Evolutionary conservation across 2,888 invertebrate genomes (phyloP).

Genomic region (Epicampocera succincta): DNA sequence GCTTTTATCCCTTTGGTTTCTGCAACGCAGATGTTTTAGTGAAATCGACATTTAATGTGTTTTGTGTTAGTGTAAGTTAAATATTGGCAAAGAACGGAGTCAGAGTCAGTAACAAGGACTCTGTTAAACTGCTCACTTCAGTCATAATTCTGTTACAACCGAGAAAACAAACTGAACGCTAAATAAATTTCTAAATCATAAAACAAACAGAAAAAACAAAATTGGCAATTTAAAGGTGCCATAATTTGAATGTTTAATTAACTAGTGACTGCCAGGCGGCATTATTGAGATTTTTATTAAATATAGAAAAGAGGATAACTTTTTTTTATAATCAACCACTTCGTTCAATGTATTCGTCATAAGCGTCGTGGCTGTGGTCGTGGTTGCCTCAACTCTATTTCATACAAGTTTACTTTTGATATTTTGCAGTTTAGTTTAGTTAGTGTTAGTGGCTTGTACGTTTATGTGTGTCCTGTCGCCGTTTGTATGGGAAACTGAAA

Average conservation of each 20-base stretch:
- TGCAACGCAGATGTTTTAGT: slow-evolving; percentile 14
- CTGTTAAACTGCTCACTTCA: slow-evolving; percentile 63
- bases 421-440: slow-evolving; percentile 46
- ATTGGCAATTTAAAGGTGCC: not conserved
- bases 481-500: slow-evolving; percentile 43
- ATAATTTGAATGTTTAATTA: too few relatives aligned
- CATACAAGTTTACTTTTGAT: slow-evolving; percentile 10
- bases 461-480: slow-evolving; percentile 27
- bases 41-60: slow-evolving; percentile 36
- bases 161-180: slow-evolving; percentile 14
- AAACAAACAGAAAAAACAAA: too few relatives aligned
- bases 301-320: slow-evolving; percentile 21
- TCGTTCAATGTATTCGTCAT: slow-evolving; percentile 63
- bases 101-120: slow-evolving; percentile 67
- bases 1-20: slow-evolving; percentile 21
- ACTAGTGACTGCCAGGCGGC: too few relatives aligned
- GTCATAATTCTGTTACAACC: slow-evolving; percentile 14
- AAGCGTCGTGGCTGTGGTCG: slow-evolving; percentile 59
- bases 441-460: slow-evolving; percentile 61
- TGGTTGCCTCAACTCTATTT: slow-evolving; percentile 40
- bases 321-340: slow-evolving; percentile 52
- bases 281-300: slow-evolving; percentile 13
- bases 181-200: slow-evolving; percentile 21
- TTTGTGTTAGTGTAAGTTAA: slow-evolving; percentile 49
- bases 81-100: slow-evolving; percentile 47